Base-by-base conservation (phyloP, 2,113 vertebrate genomes). In the Oreocharis arfaki region DNA sequence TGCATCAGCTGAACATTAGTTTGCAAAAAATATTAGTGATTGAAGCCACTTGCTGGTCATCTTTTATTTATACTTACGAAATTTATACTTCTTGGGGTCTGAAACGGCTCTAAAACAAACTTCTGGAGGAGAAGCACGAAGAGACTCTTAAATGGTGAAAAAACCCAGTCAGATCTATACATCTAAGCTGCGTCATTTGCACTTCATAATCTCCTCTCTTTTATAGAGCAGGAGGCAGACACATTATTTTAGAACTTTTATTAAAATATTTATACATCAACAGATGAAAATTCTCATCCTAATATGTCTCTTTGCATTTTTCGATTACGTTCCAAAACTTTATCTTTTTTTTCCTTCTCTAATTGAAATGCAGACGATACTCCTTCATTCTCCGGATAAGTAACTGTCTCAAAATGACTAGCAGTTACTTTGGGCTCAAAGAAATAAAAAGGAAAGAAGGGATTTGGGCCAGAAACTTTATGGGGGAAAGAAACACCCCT, bases 11-110 rank as follows among this genome's bases (percentile, higher is more conserved):
- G 94, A 98, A 97, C 87, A 61, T 98, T 98, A 97, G 97, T 97
- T 98, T 97, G 98, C 97, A 97, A 98, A 98, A 95, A 98, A 97
- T 97, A 96, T 97, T 96, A 98, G 96, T 93, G 96, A 98, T 94
- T 94, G 97, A 96, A 97, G 95, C 97, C 90, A 90, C 95, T 98
- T 39, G 95, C 89, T 85, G 69, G 95, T 98, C 97, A 97, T 98
- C 97, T 98, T 98, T 98, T 98, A 98, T 98, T 98, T 98, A 98
- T 97, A 50, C 30, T 50, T 67, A 10, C 0, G 59, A 95, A 94
- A 96, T 96, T 97, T 97, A 94, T 97, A 95, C 70, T 95, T 96
- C 93, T 93, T 39, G 73, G 59, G 59, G 50, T 84, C 87, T 95
- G 84, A 96, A 96, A 91, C 0, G 5, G 86, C 69, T 90, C 83